A percentile compares a stretch with the other conserved stretches of the same genome.
These are phyloP conservation scores for Zaprionus tsacasi DNA, from an alignment of 1,140 invertebrate genomes.

Conservation along the genomic window DNA sequence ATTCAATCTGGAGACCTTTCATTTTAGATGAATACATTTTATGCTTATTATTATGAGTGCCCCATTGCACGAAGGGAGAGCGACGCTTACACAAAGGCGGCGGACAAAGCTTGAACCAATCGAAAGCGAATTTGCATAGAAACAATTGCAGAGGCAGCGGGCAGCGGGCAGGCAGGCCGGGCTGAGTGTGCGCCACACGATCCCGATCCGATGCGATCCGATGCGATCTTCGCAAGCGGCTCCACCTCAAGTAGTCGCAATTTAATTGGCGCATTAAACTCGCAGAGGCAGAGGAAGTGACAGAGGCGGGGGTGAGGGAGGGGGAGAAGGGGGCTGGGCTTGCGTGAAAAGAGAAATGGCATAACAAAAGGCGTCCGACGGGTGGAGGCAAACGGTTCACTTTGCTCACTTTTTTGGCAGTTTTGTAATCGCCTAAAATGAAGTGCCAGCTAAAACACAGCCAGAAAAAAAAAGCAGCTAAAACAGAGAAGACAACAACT, in stretches of 20 bases:
- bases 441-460: slow-evolving; percentile 39
- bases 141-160: slow-evolving; percentile 63
- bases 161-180: no score
- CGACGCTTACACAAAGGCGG: slow-evolving; percentile 27
- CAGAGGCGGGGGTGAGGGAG: no score
- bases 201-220: slow-evolving; percentile 7
- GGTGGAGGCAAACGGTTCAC: slow-evolving; percentile 27
- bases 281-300: slow-evolving; percentile 16
- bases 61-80: slow-evolving; percentile 30
- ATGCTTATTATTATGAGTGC: slow-evolving; percentile 51
- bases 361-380: slow-evolving; percentile 59
- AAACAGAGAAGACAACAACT: neutral
- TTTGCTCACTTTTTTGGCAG: slow-evolving; percentile 19
- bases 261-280: slow-evolving; percentile 79
- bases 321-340: slow-evolving; percentile 12
- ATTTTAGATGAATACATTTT: slow-evolving; percentile 72
- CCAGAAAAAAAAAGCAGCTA: neutral
- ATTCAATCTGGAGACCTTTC: slow-evolving; percentile 60
- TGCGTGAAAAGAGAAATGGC: slow-evolving; percentile 64
- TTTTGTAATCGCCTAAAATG: slow-evolving; percentile 52
- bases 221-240: slow-evolving; percentile 8
- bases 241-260: slow-evolving; percentile 56
- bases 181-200: neutral
- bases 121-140: slow-evolving; percentile 71
- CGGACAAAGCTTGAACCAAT: slow-evolving; percentile 44